These are phyloP conservation scores for Hippolais icterina DNA, from an alignment of 2,113 vertebrate species.

Conservation along the genomic window DNA sequence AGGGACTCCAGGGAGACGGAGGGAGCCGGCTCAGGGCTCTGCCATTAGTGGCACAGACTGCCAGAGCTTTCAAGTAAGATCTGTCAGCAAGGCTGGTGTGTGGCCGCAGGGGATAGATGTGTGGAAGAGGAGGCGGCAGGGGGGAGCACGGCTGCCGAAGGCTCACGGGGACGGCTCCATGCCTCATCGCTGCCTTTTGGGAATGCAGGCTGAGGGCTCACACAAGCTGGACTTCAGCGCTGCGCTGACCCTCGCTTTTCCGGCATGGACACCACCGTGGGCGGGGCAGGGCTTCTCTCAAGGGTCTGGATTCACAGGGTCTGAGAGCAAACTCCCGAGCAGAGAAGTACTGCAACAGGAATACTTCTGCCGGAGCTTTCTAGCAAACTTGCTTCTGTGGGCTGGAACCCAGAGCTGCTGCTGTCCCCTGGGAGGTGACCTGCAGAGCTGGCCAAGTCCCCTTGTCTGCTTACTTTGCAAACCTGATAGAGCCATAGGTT, in stretches of 20 bases:
- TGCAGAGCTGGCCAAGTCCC: neutral
- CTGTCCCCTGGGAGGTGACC: neutral
- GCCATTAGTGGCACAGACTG: constrained; percentile 66
- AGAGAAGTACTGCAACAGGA: neutral
- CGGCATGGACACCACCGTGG: neutral
- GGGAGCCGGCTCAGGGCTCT: constrained; percentile 64
- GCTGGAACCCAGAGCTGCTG: neutral
- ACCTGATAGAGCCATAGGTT: neutral
- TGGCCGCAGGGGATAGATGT: neutral
- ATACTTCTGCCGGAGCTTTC: neutral
- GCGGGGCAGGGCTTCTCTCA: neutral
- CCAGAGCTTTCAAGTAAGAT: constrained; percentile 69
- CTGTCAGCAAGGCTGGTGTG: constrained; percentile 42
- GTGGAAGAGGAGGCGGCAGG: neutral
- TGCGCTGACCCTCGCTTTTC: neutral
- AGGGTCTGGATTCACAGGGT: neutral
- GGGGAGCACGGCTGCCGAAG: neutral
- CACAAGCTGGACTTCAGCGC: neutral
- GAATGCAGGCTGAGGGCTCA: neutral
- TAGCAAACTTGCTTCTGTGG: neutral
- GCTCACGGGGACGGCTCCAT: neutral
- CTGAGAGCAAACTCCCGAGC: neutral
- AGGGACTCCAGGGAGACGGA: constrained; percentile 85
- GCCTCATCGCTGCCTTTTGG: neutral
- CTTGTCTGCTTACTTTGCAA: neutral